phyloP scores from a whole-genome alignment of 35 echinoderm and acorn worm species.

The Chiridota heheva region DNA sequence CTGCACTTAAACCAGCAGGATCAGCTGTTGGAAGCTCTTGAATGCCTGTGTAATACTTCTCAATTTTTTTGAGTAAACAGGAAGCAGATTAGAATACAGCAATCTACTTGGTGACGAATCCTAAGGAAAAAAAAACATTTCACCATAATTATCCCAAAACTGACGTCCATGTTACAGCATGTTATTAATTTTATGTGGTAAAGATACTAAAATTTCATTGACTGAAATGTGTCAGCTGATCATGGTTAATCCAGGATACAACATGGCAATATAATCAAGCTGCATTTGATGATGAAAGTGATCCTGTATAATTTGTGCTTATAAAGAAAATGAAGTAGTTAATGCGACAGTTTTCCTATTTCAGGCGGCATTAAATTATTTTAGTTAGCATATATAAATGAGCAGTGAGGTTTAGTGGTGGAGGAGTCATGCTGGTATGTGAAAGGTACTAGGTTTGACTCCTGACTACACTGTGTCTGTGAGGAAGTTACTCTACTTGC shows the following conservation, averaged over 20 bases:
- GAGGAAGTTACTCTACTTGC: too few relatives aligned
- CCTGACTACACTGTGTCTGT: too few relatives aligned
- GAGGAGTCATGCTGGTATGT: too few relatives aligned
- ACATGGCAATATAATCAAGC: not conserved
- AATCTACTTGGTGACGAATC: constrained; percentile 38
- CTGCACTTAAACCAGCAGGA: constrained; percentile 18
- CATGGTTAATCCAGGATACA: not conserved
- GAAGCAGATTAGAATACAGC: constrained; percentile 17
- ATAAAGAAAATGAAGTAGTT: too few relatives aligned
- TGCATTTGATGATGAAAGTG: too few relatives aligned
- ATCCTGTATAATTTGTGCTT: too few relatives aligned
- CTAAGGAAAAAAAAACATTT: not conserved
- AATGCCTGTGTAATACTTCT: constrained; percentile 23
- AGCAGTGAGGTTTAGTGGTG: too few relatives aligned
- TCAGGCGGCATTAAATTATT: too few relatives aligned
- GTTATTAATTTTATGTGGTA: not conserved
- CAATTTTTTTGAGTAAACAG: constrained; percentile 22
- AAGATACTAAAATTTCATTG: not conserved
- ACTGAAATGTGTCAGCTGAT: too few relatives aligned
- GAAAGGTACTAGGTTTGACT: too few relatives aligned
- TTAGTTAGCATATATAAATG: too few relatives aligned
- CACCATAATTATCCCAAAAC: not conserved
- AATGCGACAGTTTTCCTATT: too few relatives aligned
- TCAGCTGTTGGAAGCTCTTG: constrained; percentile 26
- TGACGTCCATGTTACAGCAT: not conserved